Conservation (phyloP, 1,140 invertebrate species). For the Procambarus virginalis region DNA sequence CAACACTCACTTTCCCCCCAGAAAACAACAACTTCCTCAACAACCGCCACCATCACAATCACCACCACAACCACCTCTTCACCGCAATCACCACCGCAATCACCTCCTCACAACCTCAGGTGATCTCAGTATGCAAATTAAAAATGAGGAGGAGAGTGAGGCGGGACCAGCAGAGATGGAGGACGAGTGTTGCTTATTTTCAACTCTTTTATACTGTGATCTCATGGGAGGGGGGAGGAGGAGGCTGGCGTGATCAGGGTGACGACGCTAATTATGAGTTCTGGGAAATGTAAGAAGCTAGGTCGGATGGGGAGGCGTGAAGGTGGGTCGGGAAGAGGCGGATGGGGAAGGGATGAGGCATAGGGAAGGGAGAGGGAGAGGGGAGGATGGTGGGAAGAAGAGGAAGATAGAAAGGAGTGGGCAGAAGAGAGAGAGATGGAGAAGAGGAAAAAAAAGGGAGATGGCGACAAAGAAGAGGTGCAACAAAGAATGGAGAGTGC, state of each 20-base stretch:
- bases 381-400: too few species aligned
- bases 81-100: not conserved
- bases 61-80: not conserved
- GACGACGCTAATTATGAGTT: not conserved
- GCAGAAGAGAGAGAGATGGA: too few species aligned
- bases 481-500: too few species aligned
- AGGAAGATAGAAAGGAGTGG: too few species aligned
- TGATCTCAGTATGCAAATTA: too few species aligned
- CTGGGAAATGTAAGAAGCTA: not conserved
- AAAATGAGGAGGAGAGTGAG: not conserved
- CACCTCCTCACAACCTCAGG: too few species aligned
- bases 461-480: too few species aligned
- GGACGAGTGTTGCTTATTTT: not conserved
- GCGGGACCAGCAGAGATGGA: not conserved
- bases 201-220: too few species aligned
- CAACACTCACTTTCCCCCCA: not conserved
- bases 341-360: not conserved
- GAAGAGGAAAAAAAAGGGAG: too few species aligned
- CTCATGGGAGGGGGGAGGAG: not conserved
- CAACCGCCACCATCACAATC: not conserved
- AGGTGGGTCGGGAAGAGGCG: not conserved
- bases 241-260: not conserved
- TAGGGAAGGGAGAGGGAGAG: not conserved
- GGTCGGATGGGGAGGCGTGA: too few species aligned
- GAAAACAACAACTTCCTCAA: not conserved